These are phyloP conservation scores for Numida meleagris DNA, from an alignment of 2,113 vertebrate genomes.

Conservation along the genomic window DNA sequence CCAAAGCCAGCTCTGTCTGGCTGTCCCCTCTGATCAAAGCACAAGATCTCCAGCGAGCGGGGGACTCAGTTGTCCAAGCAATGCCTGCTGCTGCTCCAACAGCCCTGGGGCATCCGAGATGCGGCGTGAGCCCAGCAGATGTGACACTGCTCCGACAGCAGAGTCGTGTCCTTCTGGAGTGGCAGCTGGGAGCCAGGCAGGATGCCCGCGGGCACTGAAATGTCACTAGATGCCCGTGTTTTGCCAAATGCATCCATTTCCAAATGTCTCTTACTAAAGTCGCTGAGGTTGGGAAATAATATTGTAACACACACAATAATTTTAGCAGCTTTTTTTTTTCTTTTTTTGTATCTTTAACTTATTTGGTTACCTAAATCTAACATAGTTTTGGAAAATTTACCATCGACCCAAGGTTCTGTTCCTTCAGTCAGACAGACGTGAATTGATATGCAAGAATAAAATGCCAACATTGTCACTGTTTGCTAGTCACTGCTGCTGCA, in stretches of 20 bases:
- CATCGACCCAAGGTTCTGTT: background rate
- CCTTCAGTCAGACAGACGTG: background rate
- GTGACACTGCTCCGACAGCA: background rate
- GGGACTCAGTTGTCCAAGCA: background rate
- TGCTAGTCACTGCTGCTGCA: conserved; percentile 19
- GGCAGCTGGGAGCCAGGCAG: conserved; percentile 3
- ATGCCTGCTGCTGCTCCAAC: background rate
- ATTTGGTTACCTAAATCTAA: background rate
- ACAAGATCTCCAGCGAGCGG: background rate
- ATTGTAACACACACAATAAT: background rate
- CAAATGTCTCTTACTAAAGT: background rate
- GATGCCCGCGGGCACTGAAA: background rate
- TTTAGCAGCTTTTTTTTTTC: background rate
- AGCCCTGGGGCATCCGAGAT: background rate
- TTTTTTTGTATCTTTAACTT: background rate
- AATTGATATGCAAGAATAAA: conserved; percentile 33
- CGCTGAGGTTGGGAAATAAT: background rate
- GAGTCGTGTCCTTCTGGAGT: background rate
- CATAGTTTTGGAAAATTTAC: rapidly evolving
- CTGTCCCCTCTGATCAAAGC: background rate
- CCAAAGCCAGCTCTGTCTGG: background rate
- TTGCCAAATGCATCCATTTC: background rate
- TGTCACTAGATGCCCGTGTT: background rate
- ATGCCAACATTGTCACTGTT: background rate
- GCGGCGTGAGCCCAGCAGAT: background rate